A percentile compares a stretch with the other conserved stretches of the same genome.
Evolutionary conservation across 2,888 invertebrate genomes (phyloP).

Genomic region (Heteromurus nitidus): DNA sequence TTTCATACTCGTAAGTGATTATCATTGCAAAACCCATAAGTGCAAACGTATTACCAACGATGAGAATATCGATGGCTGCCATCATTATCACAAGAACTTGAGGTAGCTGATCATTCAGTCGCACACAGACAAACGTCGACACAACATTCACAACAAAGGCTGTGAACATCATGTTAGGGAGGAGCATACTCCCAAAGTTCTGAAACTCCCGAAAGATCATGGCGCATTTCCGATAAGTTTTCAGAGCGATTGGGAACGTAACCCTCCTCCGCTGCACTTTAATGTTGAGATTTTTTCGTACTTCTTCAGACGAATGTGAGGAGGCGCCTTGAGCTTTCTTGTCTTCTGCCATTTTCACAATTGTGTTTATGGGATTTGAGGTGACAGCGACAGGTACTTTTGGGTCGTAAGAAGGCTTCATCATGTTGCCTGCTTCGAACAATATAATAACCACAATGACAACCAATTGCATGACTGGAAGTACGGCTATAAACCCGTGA

Average conservation of each 20-base stretch:
- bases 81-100: neutral
- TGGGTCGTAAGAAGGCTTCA: slow-evolving; percentile 11
- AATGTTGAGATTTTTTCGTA: neutral
- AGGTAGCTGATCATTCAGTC: slow-evolving; percentile 10
- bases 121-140: slow-evolving; percentile 3
- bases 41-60: neutral
- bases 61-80: neutral
- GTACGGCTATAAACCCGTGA: slow-evolving; percentile 11
- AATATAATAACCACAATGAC: neutral
- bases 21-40: neutral
- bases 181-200: neutral
- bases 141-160: neutral
- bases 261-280: neutral
- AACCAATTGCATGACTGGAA: slow-evolving; percentile 2
- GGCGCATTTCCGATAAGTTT: neutral
- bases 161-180: neutral
- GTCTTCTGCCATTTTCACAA: too few species aligned
- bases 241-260: neutral
- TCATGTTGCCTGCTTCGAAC: neutral
- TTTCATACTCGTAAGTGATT: slow-evolving; percentile 7
- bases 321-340: too few species aligned
- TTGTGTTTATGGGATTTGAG: neutral
- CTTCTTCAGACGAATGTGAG: neutral
- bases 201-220: slow-evolving; percentile 2
- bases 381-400: too few species aligned